phyloP scores from a whole-genome alignment of 2,797 vertebrate species.

The Arnoldichthys spilopterus region DNA sequence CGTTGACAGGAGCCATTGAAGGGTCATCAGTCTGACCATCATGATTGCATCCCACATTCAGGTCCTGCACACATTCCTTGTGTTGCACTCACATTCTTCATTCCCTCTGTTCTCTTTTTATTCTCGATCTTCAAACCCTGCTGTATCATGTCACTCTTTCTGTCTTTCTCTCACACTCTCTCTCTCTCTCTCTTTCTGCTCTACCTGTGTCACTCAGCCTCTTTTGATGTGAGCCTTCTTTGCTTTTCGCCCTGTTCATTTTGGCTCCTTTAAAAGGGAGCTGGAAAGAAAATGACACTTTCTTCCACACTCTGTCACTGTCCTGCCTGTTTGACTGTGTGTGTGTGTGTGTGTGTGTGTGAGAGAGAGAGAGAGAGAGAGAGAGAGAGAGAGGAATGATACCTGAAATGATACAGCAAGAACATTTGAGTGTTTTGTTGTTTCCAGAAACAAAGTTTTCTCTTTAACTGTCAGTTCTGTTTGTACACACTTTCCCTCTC shows the following conservation, averaged over 20 bases:
- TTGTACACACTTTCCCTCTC: constrained; percentile 26
- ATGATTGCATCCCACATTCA: not conserved
- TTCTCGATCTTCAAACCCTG: not conserved
- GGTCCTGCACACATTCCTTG: constrained; percentile 12
- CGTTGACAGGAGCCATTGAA: not conserved
- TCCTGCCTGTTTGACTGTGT: not conserved
- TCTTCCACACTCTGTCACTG: constrained; percentile 29
- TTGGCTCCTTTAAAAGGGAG: constrained; percentile 24
- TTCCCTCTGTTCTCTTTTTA: constrained; percentile 28
- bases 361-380: too few species aligned
- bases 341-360: not conserved
- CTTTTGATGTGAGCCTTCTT: constrained; percentile 30
- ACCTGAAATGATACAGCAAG: constrained; percentile 31
- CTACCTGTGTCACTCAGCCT: constrained; percentile 57
- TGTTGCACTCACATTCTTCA: constrained; percentile 17
- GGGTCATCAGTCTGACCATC: not conserved
- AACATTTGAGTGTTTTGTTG: constrained; percentile 10
- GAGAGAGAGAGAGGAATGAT: not conserved
- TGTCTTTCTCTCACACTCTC: constrained; percentile 1
- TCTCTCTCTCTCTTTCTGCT: constrained; percentile 3
- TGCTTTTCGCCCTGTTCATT: constrained; percentile 37
- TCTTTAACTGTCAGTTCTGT: not conserved
- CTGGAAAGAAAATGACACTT: constrained; percentile 20
- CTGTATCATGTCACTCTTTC: constrained; percentile 36
- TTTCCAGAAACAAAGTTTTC: constrained; percentile 3